Evolutionary conservation across 2,888 invertebrate genomes (phyloP).

Genomic region (Serripes groenlandicus): DNA sequence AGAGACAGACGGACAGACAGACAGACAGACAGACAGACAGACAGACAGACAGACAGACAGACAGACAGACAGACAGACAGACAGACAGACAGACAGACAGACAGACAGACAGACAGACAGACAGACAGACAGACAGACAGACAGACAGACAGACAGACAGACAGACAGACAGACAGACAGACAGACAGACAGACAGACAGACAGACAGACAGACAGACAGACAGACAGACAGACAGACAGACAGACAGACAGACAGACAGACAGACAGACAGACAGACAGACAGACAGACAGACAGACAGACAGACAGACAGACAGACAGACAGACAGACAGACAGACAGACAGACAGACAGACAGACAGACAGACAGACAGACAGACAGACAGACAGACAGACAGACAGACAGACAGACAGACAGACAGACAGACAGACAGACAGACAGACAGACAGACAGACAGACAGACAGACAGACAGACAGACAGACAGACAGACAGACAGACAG

Average conservation of each 20-base stretch:
- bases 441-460: neutral
- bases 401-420: neutral
- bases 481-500: neutral
- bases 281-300: neutral
- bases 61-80: neutral
- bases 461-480: neutral
- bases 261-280: neutral
- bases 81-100: neutral
- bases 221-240: neutral
- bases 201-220: neutral
- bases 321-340: neutral
- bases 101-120: neutral
- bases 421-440: neutral
- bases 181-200: neutral
- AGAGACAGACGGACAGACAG: too few relatives aligned
- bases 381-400: neutral
- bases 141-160: neutral
- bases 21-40: neutral
- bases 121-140: neutral
- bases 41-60: neutral
- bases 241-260: neutral
- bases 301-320: neutral
- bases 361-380: neutral
- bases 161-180: neutral
- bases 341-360: neutral